Base-by-base conservation (phyloP, 2,888 invertebrate genomes). In the Selenia dentaria region DNA sequence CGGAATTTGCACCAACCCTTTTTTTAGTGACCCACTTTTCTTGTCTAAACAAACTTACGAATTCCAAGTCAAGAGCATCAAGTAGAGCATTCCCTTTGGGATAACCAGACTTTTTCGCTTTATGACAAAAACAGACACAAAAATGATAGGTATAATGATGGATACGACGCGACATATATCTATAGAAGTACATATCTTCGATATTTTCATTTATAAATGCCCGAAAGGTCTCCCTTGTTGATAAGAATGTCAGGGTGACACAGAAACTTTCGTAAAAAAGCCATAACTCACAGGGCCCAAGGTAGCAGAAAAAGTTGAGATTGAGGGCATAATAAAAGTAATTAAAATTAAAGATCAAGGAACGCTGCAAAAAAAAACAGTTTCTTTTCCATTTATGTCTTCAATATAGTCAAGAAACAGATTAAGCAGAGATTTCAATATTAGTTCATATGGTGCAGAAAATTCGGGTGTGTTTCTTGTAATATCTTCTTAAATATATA, bases 331-430 rank as follows among this genome's bases (percentile, higher is more conserved):
- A 28, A 55, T 59, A n/a, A n/a, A n/a, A n/a, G n/a, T n/a, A 59
- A 66, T 66, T 62, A 64, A 55, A 38, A 54, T 38, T 50, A 60
- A 63, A 66, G 57, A 60, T 65, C 59, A 65, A 59, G 60, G 53
- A 48, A 42, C 54, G 5, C 5, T 18, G 18, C 1, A 18, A 18
- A 18, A 18, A 1, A 4, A 18, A n/a, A n/a, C n/a, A n/a, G n/a
- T n/a, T n/a, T 2, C 18, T 18, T 18, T 18, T 4, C 5, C 4
- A 18, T 18, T 1, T 2, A 18, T 18, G 18, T 18, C 18, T n/a
- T n/a, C n/a, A n/a, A n/a, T n/a, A n/a, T n/a, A n/a, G n/a, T n/a
- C n/a, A n/a, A n/a, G n/a, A n/a, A n/a, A n/a, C n/a, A n/a, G n/a
- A n/a, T n/a, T n/a, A n/a, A n/a, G n/a, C n/a, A n/a, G n/a, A n/a